Evolutionary conservation across 2,797 vertebrate genomes (phyloP).

Genomic region (Pipistrellus pipistrellus): DNA sequence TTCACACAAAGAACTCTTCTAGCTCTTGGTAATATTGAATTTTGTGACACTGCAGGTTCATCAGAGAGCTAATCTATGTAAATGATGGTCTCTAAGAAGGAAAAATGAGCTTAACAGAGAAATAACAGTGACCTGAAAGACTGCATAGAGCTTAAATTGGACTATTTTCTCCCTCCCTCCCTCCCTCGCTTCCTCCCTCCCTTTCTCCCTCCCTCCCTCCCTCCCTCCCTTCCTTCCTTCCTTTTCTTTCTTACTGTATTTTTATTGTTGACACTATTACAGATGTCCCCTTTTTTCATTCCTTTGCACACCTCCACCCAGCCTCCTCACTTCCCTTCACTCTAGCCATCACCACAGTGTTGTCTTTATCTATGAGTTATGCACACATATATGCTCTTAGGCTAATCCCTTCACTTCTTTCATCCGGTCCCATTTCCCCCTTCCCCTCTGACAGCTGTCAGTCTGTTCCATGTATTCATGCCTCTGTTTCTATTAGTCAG

Average conservation of each 20-base stretch:
- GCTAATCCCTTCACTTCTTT: neutral
- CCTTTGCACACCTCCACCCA: neutral
- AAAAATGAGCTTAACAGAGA: constrained; percentile 26
- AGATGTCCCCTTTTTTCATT: neutral
- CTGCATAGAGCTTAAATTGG: neutral
- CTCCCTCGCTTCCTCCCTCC: neutral
- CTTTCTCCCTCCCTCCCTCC: no score
- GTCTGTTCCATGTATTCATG: neutral
- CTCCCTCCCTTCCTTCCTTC: no score
- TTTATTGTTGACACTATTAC: neutral
- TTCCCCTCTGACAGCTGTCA: neutral
- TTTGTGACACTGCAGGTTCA: neutral
- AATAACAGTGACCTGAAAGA: neutral
- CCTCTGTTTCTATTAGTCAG: neutral
- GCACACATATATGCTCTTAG: neutral
- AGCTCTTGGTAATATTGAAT: neutral
- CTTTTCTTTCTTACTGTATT: neutral
- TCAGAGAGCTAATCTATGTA: constrained; percentile 29
- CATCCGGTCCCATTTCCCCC: neutral
- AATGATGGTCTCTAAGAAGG: neutral
- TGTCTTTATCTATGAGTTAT: neutral
- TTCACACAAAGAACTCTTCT: neutral
- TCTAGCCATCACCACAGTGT: neutral
- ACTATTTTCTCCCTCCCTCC: neutral
- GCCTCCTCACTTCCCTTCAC: neutral